A percentile compares a stretch with the other conserved stretches of the same genome.
phyloP scores from a whole-genome alignment of 2,888 invertebrate genomes.

The Dascillus cervinus region DNA sequence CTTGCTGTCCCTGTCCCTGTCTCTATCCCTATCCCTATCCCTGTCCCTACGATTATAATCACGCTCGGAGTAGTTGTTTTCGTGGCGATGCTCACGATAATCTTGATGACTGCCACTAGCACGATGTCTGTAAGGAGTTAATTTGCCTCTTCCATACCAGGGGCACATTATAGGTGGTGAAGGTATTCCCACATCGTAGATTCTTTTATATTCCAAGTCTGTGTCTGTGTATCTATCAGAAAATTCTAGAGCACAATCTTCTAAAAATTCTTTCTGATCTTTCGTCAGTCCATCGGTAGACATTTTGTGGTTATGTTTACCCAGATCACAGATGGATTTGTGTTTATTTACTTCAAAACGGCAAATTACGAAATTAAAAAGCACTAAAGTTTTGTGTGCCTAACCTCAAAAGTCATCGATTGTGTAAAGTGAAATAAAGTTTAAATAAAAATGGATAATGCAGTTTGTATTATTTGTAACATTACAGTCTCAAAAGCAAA shows the following conservation, averaged over 20 bases:
- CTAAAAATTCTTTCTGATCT: slow-evolving; percentile 39
- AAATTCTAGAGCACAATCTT: slow-evolving; percentile 40
- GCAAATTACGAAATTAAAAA: too few species aligned
- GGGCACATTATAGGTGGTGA: slow-evolving; percentile 41
- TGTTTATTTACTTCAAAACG: too few species aligned
- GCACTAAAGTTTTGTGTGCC: not conserved
- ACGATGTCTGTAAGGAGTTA: slow-evolving; percentile 43
- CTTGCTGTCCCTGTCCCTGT: slow-evolving; percentile 10
- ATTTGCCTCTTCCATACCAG: slow-evolving; percentile 32
- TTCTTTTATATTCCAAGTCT: slow-evolving; percentile 38
- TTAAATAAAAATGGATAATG: too few species aligned
- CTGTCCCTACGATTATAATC: too few species aligned
- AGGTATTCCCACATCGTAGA: slow-evolving; percentile 33
- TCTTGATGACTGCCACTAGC: slow-evolving; percentile 4
- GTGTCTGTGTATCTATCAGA: slow-evolving; percentile 38
- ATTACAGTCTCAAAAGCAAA: too few species aligned
- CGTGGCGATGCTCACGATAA: not conserved
- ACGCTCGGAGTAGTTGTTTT: slow-evolving; percentile 10
- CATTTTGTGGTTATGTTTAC: slow-evolving; percentile 3
- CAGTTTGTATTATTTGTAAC: too few species aligned
- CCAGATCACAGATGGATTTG: too few species aligned
- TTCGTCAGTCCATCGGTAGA: slow-evolving; percentile 21
- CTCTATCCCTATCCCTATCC: slow-evolving; percentile 10
- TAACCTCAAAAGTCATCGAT: not conserved
- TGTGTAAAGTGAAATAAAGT: not conserved